Conservation (phyloP, 2,113 vertebrate genomes). For the Thamnaconus septentrionalis region DNA sequence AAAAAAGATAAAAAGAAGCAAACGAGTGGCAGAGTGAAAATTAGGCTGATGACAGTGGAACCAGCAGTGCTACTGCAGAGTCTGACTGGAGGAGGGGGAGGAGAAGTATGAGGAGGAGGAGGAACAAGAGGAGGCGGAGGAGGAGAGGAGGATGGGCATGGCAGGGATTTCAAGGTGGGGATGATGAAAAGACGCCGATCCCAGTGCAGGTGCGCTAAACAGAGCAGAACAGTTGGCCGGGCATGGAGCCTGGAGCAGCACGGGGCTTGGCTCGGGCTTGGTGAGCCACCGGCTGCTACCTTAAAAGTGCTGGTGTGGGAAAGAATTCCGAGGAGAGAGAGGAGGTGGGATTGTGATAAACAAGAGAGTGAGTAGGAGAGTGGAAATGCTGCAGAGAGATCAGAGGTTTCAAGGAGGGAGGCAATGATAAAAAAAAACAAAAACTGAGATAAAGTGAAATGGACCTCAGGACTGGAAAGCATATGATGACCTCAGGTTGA, state of each 20-base stretch:
- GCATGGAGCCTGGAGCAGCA: slow-evolving; percentile 28
- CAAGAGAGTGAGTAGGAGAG: too few species aligned
- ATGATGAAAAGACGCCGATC: slow-evolving; percentile 29
- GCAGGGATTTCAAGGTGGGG: slow-evolving; percentile 19
- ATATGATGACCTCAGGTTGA: too few species aligned
- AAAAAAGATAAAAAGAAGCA: too few species aligned
- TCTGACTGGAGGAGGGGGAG: slow-evolving; percentile 28
- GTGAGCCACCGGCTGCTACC: too few species aligned
- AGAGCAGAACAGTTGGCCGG: slow-evolving; percentile 59
- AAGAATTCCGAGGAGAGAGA: too few species aligned
- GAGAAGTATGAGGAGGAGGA: slow-evolving; percentile 7
- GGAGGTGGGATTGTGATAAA: too few species aligned
- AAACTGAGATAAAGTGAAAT: too few species aligned
- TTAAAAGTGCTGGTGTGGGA: too few species aligned
- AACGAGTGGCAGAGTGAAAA: slow-evolving; percentile 32
- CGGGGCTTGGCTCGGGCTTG: slow-evolving; percentile 20
- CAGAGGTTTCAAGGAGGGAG: too few species aligned
- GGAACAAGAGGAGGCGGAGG: slow-evolving; percentile 14
- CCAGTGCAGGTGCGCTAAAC: slow-evolving; percentile 60
- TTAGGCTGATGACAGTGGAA: slow-evolving; percentile 57
- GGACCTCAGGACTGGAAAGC: too few species aligned
- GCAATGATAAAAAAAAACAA: too few species aligned
- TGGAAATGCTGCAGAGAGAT: too few species aligned
- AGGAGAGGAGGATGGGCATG: slow-evolving; percentile 22
- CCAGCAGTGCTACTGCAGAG: slow-evolving; percentile 25